Evolutionary conservation across 2,113 vertebrate genomes (phyloP), one percentile per base, ranked within the genome.

Genomic region (Scartelaos histophorus): DNA sequence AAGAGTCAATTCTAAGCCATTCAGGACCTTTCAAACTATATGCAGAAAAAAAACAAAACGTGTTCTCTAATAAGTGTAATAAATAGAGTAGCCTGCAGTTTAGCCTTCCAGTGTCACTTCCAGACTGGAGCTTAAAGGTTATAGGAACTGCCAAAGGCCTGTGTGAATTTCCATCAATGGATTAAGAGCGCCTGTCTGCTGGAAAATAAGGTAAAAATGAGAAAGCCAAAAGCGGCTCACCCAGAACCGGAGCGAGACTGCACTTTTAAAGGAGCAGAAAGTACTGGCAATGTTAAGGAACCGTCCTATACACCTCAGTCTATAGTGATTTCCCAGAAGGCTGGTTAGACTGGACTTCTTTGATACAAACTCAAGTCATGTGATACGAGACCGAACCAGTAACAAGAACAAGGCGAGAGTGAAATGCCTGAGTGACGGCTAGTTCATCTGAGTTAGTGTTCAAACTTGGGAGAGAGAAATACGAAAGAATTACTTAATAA

Each of bases 261-360:
- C 11, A 24, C 29, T 73, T 73, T 49, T 69, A 15, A 24, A 3
- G n/a, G 15, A 22, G 66, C 73, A 71, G 29, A 46, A 66, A 66
- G 62, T 13, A 70, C 22, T 21, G 70, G 12, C 15, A 72, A 67
- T 17, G n/a, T 58, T 25, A 72, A 62, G 13, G 3, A 49, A 67
- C 83, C 71, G 71, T 53, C 25, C 67, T 16, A 60, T 58, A 53
- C 73, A 73, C 71, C 21, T 80, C 38, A 64, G 70, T 21, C 51
- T 29, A 56, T 71, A 71, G 74, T 76, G 75, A 88, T 84, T 84
- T 87, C 81, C 79, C 82, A 61, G 78, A 80, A 75, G 87, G 83
- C 74, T 73, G 86, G 88, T 87, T 82, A 85, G 56, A 73, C 61
- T 0, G 68, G 70, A 87, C 79, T 58, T 71, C 78, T 88, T 83